Percentiles rank a stretch among this genome's conserved stretches.
phyloP scores from a whole-genome alignment of 2,888 invertebrate species.

The Callimorpha dominula region DNA sequence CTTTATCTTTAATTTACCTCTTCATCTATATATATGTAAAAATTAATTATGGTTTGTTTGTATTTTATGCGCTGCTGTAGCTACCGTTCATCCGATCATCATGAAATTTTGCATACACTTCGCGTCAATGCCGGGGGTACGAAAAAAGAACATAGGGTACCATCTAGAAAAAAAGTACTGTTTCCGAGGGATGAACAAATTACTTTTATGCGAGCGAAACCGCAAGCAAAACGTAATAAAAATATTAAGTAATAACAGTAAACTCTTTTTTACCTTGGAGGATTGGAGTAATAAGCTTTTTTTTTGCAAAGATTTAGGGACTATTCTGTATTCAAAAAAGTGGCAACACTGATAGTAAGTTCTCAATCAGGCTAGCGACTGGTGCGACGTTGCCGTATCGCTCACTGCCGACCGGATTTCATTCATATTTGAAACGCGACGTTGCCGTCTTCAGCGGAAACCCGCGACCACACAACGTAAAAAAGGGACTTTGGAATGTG shows the following conservation, averaged over 20 bases:
- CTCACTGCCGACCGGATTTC: conserved; percentile 83
- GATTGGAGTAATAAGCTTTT: background rate
- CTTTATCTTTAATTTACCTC: background rate
- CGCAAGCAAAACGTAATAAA: no score
- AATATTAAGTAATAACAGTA: background rate
- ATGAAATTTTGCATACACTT: no score
- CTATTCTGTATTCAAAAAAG: conserved; percentile 36
- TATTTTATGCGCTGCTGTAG: no score
- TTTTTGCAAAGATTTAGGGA: conserved; percentile 11
- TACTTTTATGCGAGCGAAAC: no score
- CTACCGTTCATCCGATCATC: no score
- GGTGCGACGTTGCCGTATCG: conserved; percentile 83
- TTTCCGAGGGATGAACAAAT: no score
- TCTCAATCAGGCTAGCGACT: conserved; percentile 85
- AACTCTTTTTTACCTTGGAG: background rate
- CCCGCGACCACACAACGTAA: conserved; percentile 86
- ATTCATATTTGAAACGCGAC: conserved; percentile 86
- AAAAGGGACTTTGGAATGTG: conserved; percentile 85
- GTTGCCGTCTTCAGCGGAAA: conserved; percentile 86
- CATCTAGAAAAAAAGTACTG: no score
- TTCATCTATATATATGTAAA: background rate
- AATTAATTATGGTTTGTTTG: no score
- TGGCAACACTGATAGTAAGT: conserved; percentile 69
- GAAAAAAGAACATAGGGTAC: no score
- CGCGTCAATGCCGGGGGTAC: no score